A percentile compares a stretch with the other conserved stretches of the same genome.
These are phyloP conservation scores for Cheilosia urbana DNA, from an alignment of 2,888 invertebrate genomes.

Conservation along the genomic window DNA sequence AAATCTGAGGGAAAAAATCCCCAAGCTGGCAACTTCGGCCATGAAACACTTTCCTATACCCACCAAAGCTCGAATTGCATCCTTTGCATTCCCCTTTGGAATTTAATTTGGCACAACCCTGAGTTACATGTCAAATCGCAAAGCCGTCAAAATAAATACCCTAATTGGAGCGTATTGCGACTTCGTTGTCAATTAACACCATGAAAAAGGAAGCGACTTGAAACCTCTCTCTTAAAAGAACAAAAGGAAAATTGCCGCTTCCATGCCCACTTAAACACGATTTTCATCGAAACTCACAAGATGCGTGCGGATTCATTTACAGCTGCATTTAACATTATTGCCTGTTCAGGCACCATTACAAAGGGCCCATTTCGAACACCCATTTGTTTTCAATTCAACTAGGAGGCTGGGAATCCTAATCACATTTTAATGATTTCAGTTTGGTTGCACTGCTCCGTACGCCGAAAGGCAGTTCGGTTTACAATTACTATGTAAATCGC, in stretches of 20 bases:
- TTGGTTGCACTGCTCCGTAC: background rate
- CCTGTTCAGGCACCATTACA: background rate
- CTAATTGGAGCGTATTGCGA: background rate
- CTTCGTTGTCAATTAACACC: background rate
- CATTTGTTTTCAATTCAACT: conserved; percentile 28
- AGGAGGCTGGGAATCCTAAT: background rate
- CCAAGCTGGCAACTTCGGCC: too few species aligned
- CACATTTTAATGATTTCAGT: conserved; percentile 44
- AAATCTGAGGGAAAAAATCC: too few species aligned
- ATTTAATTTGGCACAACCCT: background rate
- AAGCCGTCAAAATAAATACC: conserved; percentile 22
- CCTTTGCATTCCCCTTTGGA: background rate
- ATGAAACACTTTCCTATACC: too few species aligned
- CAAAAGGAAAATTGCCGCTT: background rate
- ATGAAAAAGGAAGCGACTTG: background rate
- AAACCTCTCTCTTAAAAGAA: background rate
- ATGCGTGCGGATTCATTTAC: conserved; percentile 15
- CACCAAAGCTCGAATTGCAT: too few species aligned
- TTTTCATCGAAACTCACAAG: background rate
- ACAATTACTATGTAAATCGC: background rate
- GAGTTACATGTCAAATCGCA: background rate
- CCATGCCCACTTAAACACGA: conserved; percentile 50
- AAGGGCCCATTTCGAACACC: conserved; percentile 13
- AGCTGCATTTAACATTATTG: background rate
- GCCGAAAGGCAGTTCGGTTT: background rate